Base-by-base conservation (phyloP, 30 jellyfish, hydroid and myxozoan genomes). In the Aurelia sp. region DNA sequence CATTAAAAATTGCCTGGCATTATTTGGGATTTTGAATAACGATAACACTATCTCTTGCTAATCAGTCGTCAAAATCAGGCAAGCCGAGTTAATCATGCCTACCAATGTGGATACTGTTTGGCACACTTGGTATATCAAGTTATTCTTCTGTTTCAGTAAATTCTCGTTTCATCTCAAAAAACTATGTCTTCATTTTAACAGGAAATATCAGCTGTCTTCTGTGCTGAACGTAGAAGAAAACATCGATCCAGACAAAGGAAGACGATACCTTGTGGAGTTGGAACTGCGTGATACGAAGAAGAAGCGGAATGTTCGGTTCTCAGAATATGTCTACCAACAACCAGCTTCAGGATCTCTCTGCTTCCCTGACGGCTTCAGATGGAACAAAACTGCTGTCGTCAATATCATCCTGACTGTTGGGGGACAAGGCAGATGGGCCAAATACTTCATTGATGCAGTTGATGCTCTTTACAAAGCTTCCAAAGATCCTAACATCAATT, bases 371-470 rank as follows among this genome's bases (percentile, higher is more conserved):
- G 72, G 88, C 69, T 93, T 93, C 90, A 82, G 66, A 65, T 93
- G 98, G 98, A 87, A 88, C 62, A 93, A 72, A 78, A 59, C 82
- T 41, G 97, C 97, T 47, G 96, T 81, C 11, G 98, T 93, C 11
- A 93, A 93, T 59, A 74, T 93, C 65, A 93, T 93, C 38, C 73
- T 93, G 64, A 93, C 98, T 17, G 90, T 82, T 17, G 98, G 97
- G 6, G 88, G 91, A 22, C 98, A 93, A 84, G 97, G 98, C 18
- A 48, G 97, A 22, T 93, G 98, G 98, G 97, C 93, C n/a, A 87
- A 87, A 44, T 97, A 87, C 52, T 93, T 93, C 47, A 86, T 93
- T 47, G 78, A 88, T 44, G 48, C 96, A 33, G 64, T 93, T 55
- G 84, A 86, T 38, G 74, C 73, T 61, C 79, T 88, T 15, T 88